A percentile compares a stretch with the other conserved stretches of the same genome.
phyloP scores from a whole-genome alignment of 1,140 invertebrate genomes.

The Wiebesia pumilae region DNA sequence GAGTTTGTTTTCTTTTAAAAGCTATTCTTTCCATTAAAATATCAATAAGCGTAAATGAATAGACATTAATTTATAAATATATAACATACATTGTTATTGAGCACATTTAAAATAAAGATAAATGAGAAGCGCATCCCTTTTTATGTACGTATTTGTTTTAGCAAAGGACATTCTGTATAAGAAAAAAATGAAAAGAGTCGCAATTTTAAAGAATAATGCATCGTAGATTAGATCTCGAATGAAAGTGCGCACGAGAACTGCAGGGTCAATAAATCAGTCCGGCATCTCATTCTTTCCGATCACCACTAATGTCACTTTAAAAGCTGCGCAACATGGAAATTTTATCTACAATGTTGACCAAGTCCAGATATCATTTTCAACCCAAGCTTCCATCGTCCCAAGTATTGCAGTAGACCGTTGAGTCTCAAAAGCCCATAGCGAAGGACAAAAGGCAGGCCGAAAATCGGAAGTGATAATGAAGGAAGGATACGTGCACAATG shows the following conservation, averaged over 20 bases:
- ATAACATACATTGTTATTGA: neutral
- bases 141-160: neutral
- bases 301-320: neutral
- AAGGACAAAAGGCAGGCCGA: neutral
- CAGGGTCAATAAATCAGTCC: conserved; percentile 1
- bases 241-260: neutral
- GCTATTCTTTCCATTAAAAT: too few species aligned
- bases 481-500: neutral
- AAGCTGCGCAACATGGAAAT: neutral
- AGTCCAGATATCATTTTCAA: too few species aligned
- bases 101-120: neutral
- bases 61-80: too few species aligned
- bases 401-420: too few species aligned
- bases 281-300: neutral
- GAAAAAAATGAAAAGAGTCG: neutral
- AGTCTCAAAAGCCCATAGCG: too few species aligned
- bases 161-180: neutral
- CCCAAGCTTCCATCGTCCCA: too few species aligned
- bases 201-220: neutral
- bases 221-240: neutral
- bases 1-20: too few species aligned
- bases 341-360: neutral
- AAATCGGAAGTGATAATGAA: neutral
- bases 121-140: neutral
- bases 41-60: too few species aligned